Conservation (phyloP, 2,888 invertebrate genomes). For the Troides oblongomaculatus region DNA sequence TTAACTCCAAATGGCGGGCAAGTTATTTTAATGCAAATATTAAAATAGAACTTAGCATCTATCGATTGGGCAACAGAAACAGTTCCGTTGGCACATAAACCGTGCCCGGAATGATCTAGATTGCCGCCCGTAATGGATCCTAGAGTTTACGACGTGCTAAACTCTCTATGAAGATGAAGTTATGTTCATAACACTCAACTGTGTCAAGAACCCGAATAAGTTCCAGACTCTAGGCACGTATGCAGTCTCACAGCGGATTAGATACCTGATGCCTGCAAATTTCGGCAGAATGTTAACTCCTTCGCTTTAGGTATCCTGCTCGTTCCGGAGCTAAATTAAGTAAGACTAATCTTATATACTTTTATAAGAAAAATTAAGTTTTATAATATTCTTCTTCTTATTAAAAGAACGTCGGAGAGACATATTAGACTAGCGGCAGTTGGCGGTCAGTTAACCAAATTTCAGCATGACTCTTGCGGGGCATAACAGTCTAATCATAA, state of each 20-base stretch:
- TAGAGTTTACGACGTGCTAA: conserved; percentile 70
- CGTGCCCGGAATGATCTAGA: conserved; percentile 23
- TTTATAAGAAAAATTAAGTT: no score
- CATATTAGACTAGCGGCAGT: no score
- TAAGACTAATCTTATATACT: no score
- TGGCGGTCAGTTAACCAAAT: no score
- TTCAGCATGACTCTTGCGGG: no score
- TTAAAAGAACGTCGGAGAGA: no score
- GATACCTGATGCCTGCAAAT: conserved; percentile 40
- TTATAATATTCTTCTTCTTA: no score
- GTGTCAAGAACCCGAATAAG: conserved; percentile 56
- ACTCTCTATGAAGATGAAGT: conserved; percentile 52
- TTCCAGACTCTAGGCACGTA: conserved; percentile 56
- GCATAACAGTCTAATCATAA: no score
- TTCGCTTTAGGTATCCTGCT: conserved; percentile 20
- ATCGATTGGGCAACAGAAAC: conserved; percentile 29
- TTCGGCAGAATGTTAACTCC: conserved; percentile 38
- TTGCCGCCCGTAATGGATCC: conserved; percentile 55
- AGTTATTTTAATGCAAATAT: conserved; percentile 15
- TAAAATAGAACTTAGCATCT: conserved; percentile 27
- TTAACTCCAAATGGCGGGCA: conserved; percentile 11
- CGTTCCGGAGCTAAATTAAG: no score
- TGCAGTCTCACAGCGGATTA: conserved; percentile 45
- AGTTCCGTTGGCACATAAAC: conserved; percentile 25
- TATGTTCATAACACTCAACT: conserved; percentile 62